These are phyloP conservation scores for Chymomyza costata DNA, from an alignment of 1,140 invertebrate species.

Conservation along the genomic window DNA sequence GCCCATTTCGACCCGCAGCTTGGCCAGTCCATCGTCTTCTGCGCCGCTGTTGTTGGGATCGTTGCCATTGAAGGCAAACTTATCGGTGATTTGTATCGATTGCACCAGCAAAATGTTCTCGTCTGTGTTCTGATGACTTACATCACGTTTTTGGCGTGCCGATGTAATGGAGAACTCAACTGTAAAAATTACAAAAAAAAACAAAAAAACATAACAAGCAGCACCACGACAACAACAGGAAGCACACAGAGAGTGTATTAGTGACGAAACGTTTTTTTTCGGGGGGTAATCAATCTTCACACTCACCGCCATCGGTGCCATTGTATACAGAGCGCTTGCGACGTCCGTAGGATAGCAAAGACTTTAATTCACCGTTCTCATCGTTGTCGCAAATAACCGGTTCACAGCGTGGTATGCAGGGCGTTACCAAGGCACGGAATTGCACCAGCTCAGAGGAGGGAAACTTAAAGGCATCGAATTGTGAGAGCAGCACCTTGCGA, in stretches of 20 bases:
- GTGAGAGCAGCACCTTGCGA: constrained; percentile 86
- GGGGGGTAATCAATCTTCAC: constrained; percentile 9
- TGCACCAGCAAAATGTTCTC: constrained; percentile 93
- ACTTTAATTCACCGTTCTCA: constrained; percentile 87
- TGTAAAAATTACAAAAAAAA: constrained; percentile 48
- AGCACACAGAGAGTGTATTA: neutral
- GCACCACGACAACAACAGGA: neutral
- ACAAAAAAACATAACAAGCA: constrained; percentile 14
- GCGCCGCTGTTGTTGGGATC: constrained; percentile 45
- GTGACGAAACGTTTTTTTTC: neutral
- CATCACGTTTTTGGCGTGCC: constrained; percentile 70
- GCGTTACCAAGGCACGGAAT: constrained; percentile 94
- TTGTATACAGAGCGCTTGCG: constrained; percentile 71
- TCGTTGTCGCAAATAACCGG: constrained; percentile 91
- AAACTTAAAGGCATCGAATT: constrained; percentile 97
- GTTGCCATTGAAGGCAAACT: constrained; percentile 88
- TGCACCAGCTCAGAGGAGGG: constrained; percentile 95
- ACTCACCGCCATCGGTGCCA: constrained; percentile 67
- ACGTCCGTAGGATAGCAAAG: constrained; percentile 86
- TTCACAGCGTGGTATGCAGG: constrained; percentile 93
- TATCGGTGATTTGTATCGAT: constrained; percentile 94
- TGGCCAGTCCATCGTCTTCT: constrained; percentile 52
- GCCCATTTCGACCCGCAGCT: constrained; percentile 63
- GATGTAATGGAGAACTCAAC: constrained; percentile 61
- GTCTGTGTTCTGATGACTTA: constrained; percentile 76